Percentiles rank a stretch among this genome's conserved stretches.
phyloP scores from a whole-genome alignment of 2,888 invertebrate genomes.

The Temnothorax unifasciatus region DNA sequence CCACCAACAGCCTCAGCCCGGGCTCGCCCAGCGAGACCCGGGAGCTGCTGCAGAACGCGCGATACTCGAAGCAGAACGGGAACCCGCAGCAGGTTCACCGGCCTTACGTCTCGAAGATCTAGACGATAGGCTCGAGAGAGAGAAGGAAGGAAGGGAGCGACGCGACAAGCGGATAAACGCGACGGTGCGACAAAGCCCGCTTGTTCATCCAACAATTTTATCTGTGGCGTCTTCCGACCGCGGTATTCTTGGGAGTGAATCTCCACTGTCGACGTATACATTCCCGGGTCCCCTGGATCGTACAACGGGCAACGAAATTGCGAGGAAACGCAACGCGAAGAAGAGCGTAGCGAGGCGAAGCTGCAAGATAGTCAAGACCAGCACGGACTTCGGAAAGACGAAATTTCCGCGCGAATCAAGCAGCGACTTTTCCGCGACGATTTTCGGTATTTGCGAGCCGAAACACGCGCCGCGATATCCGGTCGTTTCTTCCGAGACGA shows the following conservation, averaged over 20 bases:
- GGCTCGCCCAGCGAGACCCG: conserved; percentile 91
- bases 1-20: conserved; percentile 89
- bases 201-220: background rate
- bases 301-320: background rate
- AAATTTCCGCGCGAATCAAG: background rate
- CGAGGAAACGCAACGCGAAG: background rate
- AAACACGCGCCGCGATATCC: background rate
- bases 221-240: background rate
- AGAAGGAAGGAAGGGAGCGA: background rate
- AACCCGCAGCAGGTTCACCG: conserved; percentile 78
- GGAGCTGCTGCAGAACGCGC: conserved; percentile 89
- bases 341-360: background rate
- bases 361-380: background rate
- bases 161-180: background rate
- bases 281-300: background rate
- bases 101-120: conserved; percentile 81
- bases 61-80: conserved; percentile 86
- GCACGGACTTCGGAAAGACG: background rate
- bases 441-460: background rate
- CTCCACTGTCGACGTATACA: background rate
- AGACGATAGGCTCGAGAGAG: conserved; percentile 22
- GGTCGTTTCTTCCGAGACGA: background rate
- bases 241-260: background rate
- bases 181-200: background rate
- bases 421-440: background rate